Percentiles rank a stretch among this genome's conserved stretches.
Evolutionary conservation across 2,888 invertebrate genomes (phyloP).

Genomic region (Phyllotreta cruciferae): DNA sequence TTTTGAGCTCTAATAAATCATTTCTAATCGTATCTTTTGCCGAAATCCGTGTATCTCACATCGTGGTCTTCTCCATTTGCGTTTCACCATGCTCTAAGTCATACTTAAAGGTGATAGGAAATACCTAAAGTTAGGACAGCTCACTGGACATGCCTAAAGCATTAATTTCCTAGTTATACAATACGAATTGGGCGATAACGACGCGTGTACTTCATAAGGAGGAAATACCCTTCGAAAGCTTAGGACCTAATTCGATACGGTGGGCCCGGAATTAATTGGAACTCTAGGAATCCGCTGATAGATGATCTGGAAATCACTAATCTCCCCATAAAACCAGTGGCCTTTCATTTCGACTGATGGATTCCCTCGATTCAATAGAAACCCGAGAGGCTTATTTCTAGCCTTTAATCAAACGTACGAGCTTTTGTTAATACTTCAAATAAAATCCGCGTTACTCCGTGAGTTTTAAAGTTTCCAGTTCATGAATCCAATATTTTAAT

Average conservation of each 20-base stretch:
- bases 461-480: neutral
- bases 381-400: slow-evolving; percentile 13
- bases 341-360: slow-evolving; percentile 25
- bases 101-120: too few species aligned
- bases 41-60: too few species aligned
- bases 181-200: too few species aligned
- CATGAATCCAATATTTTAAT: neutral
- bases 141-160: too few species aligned
- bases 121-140: too few species aligned
- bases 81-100: too few species aligned
- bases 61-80: too few species aligned
- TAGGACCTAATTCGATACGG: neutral
- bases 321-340: slow-evolving; percentile 20
- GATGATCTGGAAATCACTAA: slow-evolving; percentile 16
- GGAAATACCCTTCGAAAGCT: neutral
- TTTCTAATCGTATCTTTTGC: too few species aligned
- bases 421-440: neutral
- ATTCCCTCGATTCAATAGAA: slow-evolving; percentile 6
- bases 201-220: slow-evolving; percentile 2
- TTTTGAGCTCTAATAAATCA: too few species aligned
- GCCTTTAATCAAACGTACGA: slow-evolving; percentile 13
- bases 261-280: slow-evolving; percentile 20
- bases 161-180: too few species aligned
- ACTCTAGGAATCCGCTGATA: slow-evolving; percentile 21
- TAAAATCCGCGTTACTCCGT: neutral